These are phyloP conservation scores for Trachymyrmex cornetzi DNA, from an alignment of 1,140 invertebrate species.

Conservation along the genomic window DNA sequence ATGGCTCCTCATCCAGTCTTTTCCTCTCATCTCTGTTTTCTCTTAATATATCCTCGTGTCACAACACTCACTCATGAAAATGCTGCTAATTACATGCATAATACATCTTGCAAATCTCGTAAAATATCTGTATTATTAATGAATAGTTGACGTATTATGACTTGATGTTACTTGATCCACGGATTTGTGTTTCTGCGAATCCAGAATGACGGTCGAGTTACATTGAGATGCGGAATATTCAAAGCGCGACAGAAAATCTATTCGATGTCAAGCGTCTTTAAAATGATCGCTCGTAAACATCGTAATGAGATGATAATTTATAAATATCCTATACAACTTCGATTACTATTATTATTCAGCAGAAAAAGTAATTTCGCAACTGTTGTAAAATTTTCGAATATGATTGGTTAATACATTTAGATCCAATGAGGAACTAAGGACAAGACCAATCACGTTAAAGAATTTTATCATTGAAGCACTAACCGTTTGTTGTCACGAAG, in stretches of 20 bases:
- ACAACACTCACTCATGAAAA: not conserved
- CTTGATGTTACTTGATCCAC: not conserved
- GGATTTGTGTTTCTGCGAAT: not conserved
- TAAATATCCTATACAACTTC: not conserved
- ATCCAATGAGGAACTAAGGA: too few relatives aligned
- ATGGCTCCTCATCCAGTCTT: not conserved
- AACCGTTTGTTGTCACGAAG: not conserved
- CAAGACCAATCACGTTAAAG: too few relatives aligned
- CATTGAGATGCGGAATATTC: not conserved
- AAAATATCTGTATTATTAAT: not conserved
- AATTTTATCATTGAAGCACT: not conserved
- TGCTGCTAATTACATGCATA: constrained; percentile 1
- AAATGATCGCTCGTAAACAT: not conserved
- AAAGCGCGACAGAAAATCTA: not conserved
- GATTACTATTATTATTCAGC: not conserved
- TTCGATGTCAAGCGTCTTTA: not conserved
- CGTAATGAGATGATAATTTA: constrained; percentile 2
- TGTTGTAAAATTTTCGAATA: too few relatives aligned
- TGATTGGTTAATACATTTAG: too few relatives aligned
- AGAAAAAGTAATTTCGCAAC: too few relatives aligned
- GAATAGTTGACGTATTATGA: not conserved
- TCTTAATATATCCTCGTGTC: not conserved
- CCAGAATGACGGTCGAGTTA: not conserved
- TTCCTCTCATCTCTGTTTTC: not conserved
- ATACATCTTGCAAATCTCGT: not conserved